Evolutionary conservation across 2,113 vertebrate genomes (phyloP), one percentile per base, ranked within the genome.

Genomic region (Melanostigma gelatinosum): DNA sequence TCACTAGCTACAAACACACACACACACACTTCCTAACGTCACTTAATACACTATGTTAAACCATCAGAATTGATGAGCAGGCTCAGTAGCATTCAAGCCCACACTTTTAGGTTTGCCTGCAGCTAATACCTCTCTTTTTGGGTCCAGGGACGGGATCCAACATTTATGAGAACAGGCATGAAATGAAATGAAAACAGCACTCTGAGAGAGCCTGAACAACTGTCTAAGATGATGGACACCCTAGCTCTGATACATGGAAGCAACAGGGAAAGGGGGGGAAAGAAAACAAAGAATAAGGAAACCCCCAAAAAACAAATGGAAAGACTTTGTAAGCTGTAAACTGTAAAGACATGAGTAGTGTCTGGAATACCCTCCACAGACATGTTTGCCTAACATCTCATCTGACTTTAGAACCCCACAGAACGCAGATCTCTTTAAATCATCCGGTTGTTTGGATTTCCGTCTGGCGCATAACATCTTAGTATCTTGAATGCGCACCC

Each of bases 111-210:
- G 85, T 80, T 79, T 29, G 70, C 84, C 78, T 85, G 68, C 40
- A 87, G 87, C 85, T 73, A 83, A 79, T 72, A 78, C 71, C 67
- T 81, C 60, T 55, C 60, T 83, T 83, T 80, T 65, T 72, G 62
- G 61, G 52, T 82, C 57, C 50, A 65, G 75, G 68, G 75, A 87
- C 71, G 84, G 66, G 58, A 84, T 89, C 50, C 77, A 91, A 90
- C 77, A 90, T 88, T 89, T 74, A 89, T 90, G 80, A 87, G 54
- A 85, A 83, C 73, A 79, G 63, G 77, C 83, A 90, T 89, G 54
- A 77, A 85, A 85, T 88, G 38, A 87, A 92, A 87, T 77, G 79
- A 68, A 82, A 85, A 90, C 73, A 75, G 68, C 76, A 87, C 38
- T 32, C 10, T 7, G 71, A 70, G 75, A 86, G 62, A 82, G 46